Conservation (phyloP, 2,888 invertebrate genomes). For the Epiblema foenella region DNA sequence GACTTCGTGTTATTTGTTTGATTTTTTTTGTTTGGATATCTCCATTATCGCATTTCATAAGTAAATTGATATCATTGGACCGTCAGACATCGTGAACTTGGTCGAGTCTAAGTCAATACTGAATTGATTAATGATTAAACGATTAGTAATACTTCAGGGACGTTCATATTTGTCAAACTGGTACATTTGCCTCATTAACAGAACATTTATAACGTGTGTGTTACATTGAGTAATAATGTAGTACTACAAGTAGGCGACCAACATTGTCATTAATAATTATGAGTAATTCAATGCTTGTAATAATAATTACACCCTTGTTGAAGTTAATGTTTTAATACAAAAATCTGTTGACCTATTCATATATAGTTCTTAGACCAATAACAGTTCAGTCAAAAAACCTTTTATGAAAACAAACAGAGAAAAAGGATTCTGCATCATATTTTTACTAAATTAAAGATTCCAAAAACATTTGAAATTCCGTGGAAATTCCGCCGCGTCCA, state of each 20-base stretch:
- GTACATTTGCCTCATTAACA: background rate
- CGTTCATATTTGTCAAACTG: slow-evolving; percentile 21
- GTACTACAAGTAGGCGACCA: background rate
- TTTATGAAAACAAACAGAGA: background rate
- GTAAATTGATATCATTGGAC: slow-evolving; percentile 47
- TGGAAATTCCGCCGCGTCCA: background rate
- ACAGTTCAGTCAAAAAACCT: background rate
- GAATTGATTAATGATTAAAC: slow-evolving; percentile 32
- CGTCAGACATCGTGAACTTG: slow-evolving; percentile 25
- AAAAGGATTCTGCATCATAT: background rate
- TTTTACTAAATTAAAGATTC: background rate
- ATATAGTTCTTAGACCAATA: background rate
- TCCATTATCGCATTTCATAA: slow-evolving; percentile 58
- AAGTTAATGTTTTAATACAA: background rate
- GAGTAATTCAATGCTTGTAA: background rate
- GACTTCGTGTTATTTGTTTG: slow-evolving; percentile 77
- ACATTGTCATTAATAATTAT: background rate
- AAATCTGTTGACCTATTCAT: too few species aligned
- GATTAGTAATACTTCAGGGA: slow-evolving; percentile 14
- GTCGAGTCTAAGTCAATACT: slow-evolving; percentile 17
- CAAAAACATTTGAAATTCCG: background rate
- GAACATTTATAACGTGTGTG: background rate
- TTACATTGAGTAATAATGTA: background rate
- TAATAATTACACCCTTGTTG: background rate
- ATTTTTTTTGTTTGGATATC: slow-evolving; percentile 65